These are phyloP conservation scores for Cheilosia impressa DNA, from an alignment of 2,888 invertebrate genomes.

Conservation along the genomic window DNA sequence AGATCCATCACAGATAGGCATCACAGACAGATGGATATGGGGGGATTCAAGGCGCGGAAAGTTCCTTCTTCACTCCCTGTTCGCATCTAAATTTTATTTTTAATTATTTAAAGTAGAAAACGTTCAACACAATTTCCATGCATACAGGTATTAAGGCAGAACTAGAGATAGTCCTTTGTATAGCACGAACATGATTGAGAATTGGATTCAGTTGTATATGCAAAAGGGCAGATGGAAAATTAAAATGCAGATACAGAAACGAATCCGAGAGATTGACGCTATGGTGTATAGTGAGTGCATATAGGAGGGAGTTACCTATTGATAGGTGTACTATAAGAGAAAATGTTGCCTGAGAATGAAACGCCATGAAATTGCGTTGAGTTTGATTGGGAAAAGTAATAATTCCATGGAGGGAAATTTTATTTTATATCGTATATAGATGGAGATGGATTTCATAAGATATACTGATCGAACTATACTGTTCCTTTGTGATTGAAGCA, in stretches of 20 bases:
- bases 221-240: neutral
- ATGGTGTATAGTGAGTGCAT: neutral
- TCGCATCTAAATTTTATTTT: constrained; percentile 28
- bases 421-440: too few relatives aligned
- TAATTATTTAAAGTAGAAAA: constrained; percentile 52
- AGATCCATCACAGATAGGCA: constrained; percentile 7
- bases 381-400: neutral
- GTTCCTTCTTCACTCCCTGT: neutral
- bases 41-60: constrained; percentile 1
- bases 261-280: constrained; percentile 40
- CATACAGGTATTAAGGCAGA: constrained; percentile 3
- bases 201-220: neutral
- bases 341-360: constrained; percentile 5
- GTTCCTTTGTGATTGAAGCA: too few relatives aligned
- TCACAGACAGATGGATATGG: neutral
- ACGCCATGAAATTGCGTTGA: neutral
- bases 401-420: too few relatives aligned
- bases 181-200: neutral
- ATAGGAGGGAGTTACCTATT: constrained; percentile 5
- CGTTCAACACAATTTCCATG: neutral
- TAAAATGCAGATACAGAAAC: constrained; percentile 26
- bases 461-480: too few relatives aligned
- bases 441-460: too few relatives aligned
- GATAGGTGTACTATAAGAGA: neutral
- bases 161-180: constrained; percentile 16